A percentile compares a stretch with the other conserved stretches of the same genome.
Conservation (phyloP, 1,140 invertebrate genomes). For the Eubasilissa regina region DNA sequence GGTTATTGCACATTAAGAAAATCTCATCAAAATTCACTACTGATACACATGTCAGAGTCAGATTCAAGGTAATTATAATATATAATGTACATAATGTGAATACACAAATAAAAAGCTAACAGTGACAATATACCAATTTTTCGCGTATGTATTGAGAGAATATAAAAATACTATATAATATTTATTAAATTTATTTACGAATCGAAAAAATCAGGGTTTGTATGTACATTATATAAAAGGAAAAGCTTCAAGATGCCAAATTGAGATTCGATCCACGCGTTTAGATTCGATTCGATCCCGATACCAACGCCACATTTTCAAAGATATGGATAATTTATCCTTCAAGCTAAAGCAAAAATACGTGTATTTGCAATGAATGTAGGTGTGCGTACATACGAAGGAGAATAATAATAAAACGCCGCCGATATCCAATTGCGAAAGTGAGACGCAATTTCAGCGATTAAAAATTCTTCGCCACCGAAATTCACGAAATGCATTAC, state of each 20-base stretch:
- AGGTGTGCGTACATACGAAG: too few species aligned
- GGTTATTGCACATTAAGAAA: too few species aligned
- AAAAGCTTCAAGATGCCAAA: conserved; percentile 3
- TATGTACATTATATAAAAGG: not conserved
- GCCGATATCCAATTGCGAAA: too few species aligned
- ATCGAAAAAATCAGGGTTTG: not conserved
- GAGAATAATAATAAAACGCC: too few species aligned
- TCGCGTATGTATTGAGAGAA: not conserved
- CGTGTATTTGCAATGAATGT: too few species aligned
- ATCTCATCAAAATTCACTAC: too few species aligned
- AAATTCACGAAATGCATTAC: too few species aligned
- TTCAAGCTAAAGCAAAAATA: not conserved
- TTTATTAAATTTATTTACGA: not conserved
- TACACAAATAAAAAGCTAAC: not conserved
- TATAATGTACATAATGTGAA: too few species aligned
- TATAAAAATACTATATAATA: not conserved
- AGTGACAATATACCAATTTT: not conserved
- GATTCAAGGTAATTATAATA: too few species aligned
- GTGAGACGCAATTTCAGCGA: too few species aligned
- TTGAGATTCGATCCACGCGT: conserved; percentile 25
- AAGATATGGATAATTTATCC: not conserved
- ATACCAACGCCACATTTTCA: not conserved
- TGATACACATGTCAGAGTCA: too few species aligned
- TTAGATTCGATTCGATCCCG: not conserved
- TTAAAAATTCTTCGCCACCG: too few species aligned